Base-by-base conservation (phyloP, 2,113 vertebrate species). In the Xenotilapia leptura region DNA sequence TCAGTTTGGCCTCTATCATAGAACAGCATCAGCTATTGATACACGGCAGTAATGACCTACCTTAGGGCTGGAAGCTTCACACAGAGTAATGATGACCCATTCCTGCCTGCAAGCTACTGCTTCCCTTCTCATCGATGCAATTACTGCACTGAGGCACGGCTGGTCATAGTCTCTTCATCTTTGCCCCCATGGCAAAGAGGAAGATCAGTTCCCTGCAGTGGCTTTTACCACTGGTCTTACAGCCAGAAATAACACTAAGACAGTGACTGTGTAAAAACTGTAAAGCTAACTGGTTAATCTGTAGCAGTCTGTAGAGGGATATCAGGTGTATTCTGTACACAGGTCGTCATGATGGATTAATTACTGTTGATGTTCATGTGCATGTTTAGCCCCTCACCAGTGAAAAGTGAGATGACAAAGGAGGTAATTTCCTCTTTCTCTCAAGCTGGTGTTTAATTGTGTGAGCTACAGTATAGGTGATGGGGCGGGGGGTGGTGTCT, bases 321-420 rank as follows among this genome's bases (percentile, higher is more conserved):
- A 82, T 13, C 31, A 79, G 23, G 6, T 58, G n/a, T 82, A 40
- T 56, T 89, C 21, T 75, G 21, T n/a, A 62, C 53, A 77, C 86
- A 77, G 86, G 84, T 90, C 60, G 60, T 81, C 12, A 17, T 21
- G 60, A 87, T 75, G 85, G 90, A 91, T 93, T 94, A 89, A 92
- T 94, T 94, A 93, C 87, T 89, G 86, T 90, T 90, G 91, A 88
- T 4, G 79, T 85, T 92, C 56, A 51, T 79, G 68, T 33, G n/a
- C 58, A 15, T 56, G 77, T 88, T 93, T 68, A 83, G 84, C 86
- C 84, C 84, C 83, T 86, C 84, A 84, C 87, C 51, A 65, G 82
- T 95, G 93, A 95, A 95, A 95, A 94, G 95, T 94, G 86, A 94
- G 90, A 95, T 85, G 92, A 93, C 93, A 94, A 93, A 93, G 90